A percentile compares a stretch with the other conserved stretches of the same genome.
phyloP scores from a whole-genome alignment of 1,140 invertebrate species.

The Trialeurodes vaporariorum region DNA sequence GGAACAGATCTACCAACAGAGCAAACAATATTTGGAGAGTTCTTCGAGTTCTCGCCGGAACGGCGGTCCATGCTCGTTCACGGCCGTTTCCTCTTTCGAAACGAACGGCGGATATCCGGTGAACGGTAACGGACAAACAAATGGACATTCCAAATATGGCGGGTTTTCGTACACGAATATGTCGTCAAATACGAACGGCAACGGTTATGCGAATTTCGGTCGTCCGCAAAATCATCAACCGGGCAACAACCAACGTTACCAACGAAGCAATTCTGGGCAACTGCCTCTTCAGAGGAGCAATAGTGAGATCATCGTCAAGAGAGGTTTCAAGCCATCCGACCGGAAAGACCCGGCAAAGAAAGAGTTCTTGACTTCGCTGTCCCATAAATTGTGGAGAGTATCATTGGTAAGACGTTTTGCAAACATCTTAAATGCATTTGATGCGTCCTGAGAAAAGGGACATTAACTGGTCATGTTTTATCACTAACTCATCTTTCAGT shows the following conservation, averaged over 20 bases:
- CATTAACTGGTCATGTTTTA: too few relatives aligned
- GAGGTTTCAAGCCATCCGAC: conserved; percentile 74
- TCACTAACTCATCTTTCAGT: too few relatives aligned
- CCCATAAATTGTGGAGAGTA: conserved; percentile 62
- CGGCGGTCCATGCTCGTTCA: background rate
- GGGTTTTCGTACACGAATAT: background rate
- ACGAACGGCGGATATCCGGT: background rate
- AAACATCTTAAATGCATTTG: too few relatives aligned
- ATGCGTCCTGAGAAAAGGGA: too few relatives aligned
- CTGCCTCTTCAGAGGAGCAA: conserved; percentile 27
- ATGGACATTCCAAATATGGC: too few relatives aligned
- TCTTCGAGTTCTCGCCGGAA: background rate
- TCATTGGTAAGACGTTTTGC: conserved; percentile 63
- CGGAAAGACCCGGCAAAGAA: conserved; percentile 64
- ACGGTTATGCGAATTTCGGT: background rate
- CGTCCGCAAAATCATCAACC: background rate
- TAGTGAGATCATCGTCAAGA: conserved; percentile 41
- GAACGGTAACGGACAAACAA: background rate
- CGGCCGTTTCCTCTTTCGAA: background rate
- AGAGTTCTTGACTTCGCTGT: conserved; percentile 64
- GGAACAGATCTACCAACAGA: background rate
- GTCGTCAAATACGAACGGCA: background rate
- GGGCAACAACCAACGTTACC: background rate
- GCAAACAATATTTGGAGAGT: background rate
- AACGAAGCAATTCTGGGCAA: background rate